phyloP scores from a whole-genome alignment of 2,113 vertebrate genomes.

The Larimichthys crocea region DNA sequence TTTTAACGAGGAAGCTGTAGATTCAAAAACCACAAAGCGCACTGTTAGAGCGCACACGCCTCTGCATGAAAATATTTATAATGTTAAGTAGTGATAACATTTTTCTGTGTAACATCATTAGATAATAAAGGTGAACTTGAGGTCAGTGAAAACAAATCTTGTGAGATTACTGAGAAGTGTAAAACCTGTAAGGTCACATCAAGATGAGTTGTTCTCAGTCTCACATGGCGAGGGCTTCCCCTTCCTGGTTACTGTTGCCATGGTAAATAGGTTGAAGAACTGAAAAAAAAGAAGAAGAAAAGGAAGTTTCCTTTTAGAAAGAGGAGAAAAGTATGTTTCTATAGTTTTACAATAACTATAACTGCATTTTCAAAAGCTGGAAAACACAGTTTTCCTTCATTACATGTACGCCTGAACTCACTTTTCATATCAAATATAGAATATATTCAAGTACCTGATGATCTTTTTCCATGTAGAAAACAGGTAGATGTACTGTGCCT shows the following conservation, averaged over 20 bases:
- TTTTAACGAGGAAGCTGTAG: background rate
- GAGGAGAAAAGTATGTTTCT: background rate
- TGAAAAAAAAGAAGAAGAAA: background rate
- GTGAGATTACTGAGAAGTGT: background rate
- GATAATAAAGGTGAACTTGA: conserved; percentile 12
- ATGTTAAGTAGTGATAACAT: background rate
- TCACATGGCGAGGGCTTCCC: background rate
- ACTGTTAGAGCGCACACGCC: background rate
- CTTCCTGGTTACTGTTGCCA: conserved; percentile 4
- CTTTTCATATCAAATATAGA: background rate
- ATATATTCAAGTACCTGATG: background rate
- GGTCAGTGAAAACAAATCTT: background rate
- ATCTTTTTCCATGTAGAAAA: background rate
- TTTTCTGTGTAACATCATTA: background rate
- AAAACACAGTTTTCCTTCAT: no score
- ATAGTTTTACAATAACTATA: background rate
- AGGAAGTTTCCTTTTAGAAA: background rate
- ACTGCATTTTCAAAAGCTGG: background rate
- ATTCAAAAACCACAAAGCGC: conserved; percentile 20
- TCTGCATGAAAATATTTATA: background rate
- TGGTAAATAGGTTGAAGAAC: background rate
- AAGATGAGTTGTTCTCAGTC: background rate
- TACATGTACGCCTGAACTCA: no score
- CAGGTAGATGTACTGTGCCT: background rate
- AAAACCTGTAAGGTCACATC: conserved; percentile 8